Conservation (phyloP, 2,888 invertebrate genomes). For the Melinaea marsaeus region DNA sequence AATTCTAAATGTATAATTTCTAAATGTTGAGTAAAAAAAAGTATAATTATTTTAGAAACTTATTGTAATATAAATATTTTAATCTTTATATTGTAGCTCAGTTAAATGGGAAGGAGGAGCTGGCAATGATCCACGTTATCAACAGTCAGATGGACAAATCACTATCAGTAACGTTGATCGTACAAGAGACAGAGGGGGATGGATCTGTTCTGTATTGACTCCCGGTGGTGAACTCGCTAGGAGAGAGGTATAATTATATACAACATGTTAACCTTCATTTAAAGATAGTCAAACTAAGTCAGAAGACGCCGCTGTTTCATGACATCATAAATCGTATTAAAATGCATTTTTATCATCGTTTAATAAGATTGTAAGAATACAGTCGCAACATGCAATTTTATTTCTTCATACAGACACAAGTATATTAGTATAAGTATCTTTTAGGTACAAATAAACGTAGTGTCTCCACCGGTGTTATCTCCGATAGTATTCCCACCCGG, state of each 20-base stretch:
- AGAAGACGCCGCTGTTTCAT: background rate
- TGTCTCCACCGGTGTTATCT: slow-evolving; percentile 88
- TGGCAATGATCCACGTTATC: slow-evolving; percentile 71
- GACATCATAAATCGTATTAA: too few relatives aligned
- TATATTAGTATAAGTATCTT: background rate
- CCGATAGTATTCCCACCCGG: slow-evolving; percentile 90
- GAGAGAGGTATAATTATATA: slow-evolving; percentile 75
- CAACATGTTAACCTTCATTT: background rate
- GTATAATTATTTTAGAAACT: too few relatives aligned
- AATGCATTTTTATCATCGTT: too few relatives aligned
- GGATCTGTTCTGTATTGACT: slow-evolving; percentile 87
- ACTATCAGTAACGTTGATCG: slow-evolving; percentile 81
- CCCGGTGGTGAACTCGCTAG: slow-evolving; percentile 86
- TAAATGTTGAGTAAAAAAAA: too few relatives aligned
- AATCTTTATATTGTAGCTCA: slow-evolving; percentile 49
- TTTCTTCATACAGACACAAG: background rate
- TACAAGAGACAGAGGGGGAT: slow-evolving; percentile 84
- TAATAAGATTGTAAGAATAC: too few relatives aligned
- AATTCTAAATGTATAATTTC: too few relatives aligned
- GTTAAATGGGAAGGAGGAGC: slow-evolving; percentile 83
- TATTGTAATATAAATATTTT: too few relatives aligned
- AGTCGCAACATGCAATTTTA: background rate
- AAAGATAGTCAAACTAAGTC: background rate
- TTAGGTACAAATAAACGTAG: slow-evolving; percentile 67
- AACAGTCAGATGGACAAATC: slow-evolving; percentile 77